A percentile compares a stretch with the other conserved stretches of the same genome.
phyloP scores from a whole-genome alignment of 2,888 invertebrate genomes.

The Agelastica alni region DNA sequence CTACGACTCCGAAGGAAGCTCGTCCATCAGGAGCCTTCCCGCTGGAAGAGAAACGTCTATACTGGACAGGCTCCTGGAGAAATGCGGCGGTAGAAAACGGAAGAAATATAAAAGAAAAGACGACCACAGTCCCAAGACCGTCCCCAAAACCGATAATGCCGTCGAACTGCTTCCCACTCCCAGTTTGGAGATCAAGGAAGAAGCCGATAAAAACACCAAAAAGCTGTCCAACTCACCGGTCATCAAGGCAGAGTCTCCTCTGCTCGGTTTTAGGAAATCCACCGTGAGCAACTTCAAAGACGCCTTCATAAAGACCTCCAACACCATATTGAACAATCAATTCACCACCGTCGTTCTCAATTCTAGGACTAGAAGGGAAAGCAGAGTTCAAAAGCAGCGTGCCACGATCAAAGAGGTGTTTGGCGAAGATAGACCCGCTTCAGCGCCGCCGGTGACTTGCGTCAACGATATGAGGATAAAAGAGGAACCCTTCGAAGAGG shows the following conservation, averaged over 20 bases:
- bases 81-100: slow-evolving; percentile 63
- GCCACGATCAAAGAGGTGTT: slow-evolving; percentile 83
- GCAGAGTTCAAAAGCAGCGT: slow-evolving; percentile 71
- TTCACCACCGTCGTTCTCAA: slow-evolving; percentile 74
- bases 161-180: slow-evolving; percentile 68
- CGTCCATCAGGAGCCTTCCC: slow-evolving; percentile 67
- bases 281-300: slow-evolving; percentile 70
- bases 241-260: slow-evolving; percentile 63
- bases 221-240: slow-evolving; percentile 43
- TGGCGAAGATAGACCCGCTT: slow-evolving; percentile 79
- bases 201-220: slow-evolving; percentile 55
- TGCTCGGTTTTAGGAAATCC: slow-evolving; percentile 70
- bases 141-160: slow-evolving; percentile 62
- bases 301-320: slow-evolving; percentile 67
- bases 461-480: slow-evolving; percentile 52
- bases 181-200: slow-evolving; percentile 60
- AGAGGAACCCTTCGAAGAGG: slow-evolving; percentile 48
- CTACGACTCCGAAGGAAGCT: slow-evolving; percentile 72
- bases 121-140: slow-evolving; percentile 61
- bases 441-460: slow-evolving; percentile 75
- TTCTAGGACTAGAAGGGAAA: slow-evolving; percentile 76
- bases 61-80: slow-evolving; percentile 69
- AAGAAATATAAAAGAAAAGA: slow-evolving; percentile 63
- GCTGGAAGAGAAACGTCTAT: slow-evolving; percentile 59
- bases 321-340: slow-evolving; percentile 62